phyloP scores from a whole-genome alignment of 1,140 invertebrate genomes.

The Stegodyphus mimosarum region DNA sequence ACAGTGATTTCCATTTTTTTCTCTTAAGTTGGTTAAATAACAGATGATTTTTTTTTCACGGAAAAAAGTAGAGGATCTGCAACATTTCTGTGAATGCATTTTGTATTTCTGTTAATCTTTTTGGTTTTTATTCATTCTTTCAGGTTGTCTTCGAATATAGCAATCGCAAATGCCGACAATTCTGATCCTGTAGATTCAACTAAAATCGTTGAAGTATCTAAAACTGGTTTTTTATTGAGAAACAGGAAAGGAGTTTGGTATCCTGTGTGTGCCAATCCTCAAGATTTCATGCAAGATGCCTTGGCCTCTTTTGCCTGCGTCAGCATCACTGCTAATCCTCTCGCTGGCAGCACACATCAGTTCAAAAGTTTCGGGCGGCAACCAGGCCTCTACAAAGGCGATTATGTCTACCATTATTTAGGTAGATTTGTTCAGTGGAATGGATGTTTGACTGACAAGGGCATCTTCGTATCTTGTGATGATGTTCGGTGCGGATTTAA shows the following conservation, averaged over 20 bases:
- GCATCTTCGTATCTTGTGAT: slow-evolving; percentile 27
- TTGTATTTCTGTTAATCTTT: too few species aligned
- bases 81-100: too few species aligned
- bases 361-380: not conserved
- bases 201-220: not conserved
- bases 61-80: too few species aligned
- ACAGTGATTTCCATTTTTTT: too few species aligned
- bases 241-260: slow-evolving; percentile 40
- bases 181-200: not conserved
- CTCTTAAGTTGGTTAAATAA: too few species aligned
- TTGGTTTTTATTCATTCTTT: not conserved
- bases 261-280: slow-evolving; percentile 42
- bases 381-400: not conserved
- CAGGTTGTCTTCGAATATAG: slow-evolving; percentile 7
- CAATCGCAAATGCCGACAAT: not conserved
- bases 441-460: slow-evolving; percentile 20
- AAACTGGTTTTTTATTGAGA: slow-evolving; percentile 27
- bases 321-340: slow-evolving; percentile 48
- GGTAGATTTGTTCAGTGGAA: slow-evolving; percentile 40
- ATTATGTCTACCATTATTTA: slow-evolving; percentile 36
- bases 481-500: slow-evolving; percentile 35
- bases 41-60: too few species aligned
- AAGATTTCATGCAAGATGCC: slow-evolving; percentile 25
- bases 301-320: slow-evolving; percentile 53
- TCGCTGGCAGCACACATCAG: slow-evolving; percentile 15